Conservation (phyloP, 1,140 invertebrate species). For the Xylocopa sonorina region DNA sequence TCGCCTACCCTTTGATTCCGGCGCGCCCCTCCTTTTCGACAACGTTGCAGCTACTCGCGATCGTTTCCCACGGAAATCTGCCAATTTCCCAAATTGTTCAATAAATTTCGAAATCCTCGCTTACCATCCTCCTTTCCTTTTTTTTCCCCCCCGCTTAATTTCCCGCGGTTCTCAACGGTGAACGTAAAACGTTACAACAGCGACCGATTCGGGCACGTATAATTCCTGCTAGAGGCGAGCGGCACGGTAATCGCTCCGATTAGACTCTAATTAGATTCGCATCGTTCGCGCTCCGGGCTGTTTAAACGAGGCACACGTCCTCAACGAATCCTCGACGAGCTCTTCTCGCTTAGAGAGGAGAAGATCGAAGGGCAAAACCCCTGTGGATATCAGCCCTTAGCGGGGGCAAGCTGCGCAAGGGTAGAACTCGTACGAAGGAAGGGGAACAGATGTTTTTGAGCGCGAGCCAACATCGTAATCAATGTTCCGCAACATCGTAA, state of each 20-base stretch:
- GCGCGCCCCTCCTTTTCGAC: neutral
- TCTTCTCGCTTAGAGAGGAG: constrained; percentile 67
- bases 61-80: neutral
- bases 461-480: constrained; percentile 80
- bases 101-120: too few relatives aligned
- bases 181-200: too few relatives aligned
- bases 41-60: neutral
- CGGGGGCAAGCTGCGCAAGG: constrained; percentile 62
- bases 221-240: neutral
- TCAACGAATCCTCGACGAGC: constrained; percentile 47
- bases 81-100: too few relatives aligned
- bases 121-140: neutral
- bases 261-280: constrained; percentile 76
- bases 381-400: constrained; percentile 73
- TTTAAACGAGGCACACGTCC: constrained; percentile 66
- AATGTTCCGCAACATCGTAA: constrained; percentile 81
- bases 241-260: constrained; percentile 41
- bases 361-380: constrained; percentile 73
- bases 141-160: too few relatives aligned
- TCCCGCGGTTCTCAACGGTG: neutral
- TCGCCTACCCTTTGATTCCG: neutral
- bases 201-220: neutral
- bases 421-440: constrained; percentile 70
- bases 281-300: constrained; percentile 72
- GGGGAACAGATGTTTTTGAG: constrained; percentile 82